These are phyloP conservation scores for Hippocampus mohnikei DNA, from an alignment of 2,113 vertebrate species.

Conservation along the genomic window DNA sequence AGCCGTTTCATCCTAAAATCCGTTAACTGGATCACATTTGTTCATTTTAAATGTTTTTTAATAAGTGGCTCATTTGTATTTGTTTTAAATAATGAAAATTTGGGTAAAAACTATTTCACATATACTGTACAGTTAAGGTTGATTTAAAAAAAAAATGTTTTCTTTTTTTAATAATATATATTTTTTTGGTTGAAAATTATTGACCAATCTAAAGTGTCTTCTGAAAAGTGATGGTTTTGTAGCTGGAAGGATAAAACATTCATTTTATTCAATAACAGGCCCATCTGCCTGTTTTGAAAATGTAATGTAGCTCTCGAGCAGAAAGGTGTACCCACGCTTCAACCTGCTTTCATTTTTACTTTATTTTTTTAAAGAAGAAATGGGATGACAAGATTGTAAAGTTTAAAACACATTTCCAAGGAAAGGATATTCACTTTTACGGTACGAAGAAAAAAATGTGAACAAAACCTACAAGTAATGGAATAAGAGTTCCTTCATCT, in stretches of 20 bases:
- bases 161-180: too few relatives aligned
- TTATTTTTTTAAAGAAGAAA: too few relatives aligned
- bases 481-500: background rate
- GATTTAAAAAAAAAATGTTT: too few relatives aligned
- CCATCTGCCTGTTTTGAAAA: background rate
- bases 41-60: background rate
- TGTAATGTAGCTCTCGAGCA: background rate
- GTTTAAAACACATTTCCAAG: background rate
- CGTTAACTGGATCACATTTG: background rate
- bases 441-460: background rate
- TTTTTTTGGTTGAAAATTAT: too few relatives aligned
- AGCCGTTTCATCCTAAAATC: background rate
- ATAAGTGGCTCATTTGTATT: too few relatives aligned
- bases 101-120: background rate
- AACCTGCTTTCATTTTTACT: too few relatives aligned
- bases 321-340: background rate
- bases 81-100: too few relatives aligned
- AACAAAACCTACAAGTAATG: too few relatives aligned
- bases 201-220: too few relatives aligned
- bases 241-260: too few relatives aligned
- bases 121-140: background rate
- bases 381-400: background rate
- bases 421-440: background rate
- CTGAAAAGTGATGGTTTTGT: too few relatives aligned
- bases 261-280: background rate